Evolutionary conservation across 2,113 vertebrate genomes (phyloP), one percentile per base, ranked within the genome.

Genomic region (Ia io): DNA sequence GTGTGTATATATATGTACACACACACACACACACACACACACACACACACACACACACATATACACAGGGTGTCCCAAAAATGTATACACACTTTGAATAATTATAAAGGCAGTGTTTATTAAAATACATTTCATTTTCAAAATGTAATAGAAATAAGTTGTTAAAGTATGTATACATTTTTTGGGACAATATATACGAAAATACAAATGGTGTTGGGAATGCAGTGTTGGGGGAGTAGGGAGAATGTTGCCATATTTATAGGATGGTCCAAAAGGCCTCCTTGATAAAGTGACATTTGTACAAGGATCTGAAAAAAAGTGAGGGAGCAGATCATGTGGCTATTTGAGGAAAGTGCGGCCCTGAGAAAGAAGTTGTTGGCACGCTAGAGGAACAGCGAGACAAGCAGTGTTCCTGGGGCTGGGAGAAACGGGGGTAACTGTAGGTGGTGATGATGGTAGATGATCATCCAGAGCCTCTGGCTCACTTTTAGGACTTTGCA

Each of bases 351-450:
- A 70, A 78, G 47, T 2, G 37, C 4, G 42, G 30, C 56, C 35
- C 67, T n/a, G 1, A 59, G 16, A 79, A 35, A 30, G 28, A 40
- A 17, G 12, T 1, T 25, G 40, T 9, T 11, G 49, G 16, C 69
- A 23, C 18, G 30, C 49, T 18, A 0, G 18, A 80, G 73, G 56
- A n/a, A 56, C 37, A 84, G n/a, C 65, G 35, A 22, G 67, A 42
- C 6, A n/a, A 28, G 23, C 6, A 5, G 9, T 1, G 7, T 3
- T 6, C 44, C 63, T 49, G 44, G 32, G 23, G 30, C 14, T 37
- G 11, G 0, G n/a, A 70, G 22, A 49, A 6, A 0, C 1, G 5
- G 22, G 42, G n/a, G 14, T 0, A 76, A 44, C 1, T 65, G 25
- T 1, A 47, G 20, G 8, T 4, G 42, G 90, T 32, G 70, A 37